phyloP scores from a whole-genome alignment of 2,113 vertebrate species.

The Lutjanus erythropterus region DNA sequence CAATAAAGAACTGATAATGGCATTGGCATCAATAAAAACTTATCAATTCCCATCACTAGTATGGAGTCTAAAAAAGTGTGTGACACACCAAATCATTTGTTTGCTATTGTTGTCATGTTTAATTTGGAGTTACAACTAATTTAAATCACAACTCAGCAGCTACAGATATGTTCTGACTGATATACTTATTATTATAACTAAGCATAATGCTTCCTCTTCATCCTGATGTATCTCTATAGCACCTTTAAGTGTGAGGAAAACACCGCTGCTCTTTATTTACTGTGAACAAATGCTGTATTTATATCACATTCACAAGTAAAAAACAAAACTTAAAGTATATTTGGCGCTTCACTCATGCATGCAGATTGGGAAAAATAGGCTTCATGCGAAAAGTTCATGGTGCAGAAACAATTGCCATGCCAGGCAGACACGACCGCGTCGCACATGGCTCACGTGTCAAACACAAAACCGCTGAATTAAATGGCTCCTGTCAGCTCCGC shows the following conservation, averaged over 20 bases:
- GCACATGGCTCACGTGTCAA: slow-evolving; percentile 47
- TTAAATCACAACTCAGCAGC: not conserved
- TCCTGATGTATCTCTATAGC: not conserved
- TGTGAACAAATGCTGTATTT: slow-evolving; percentile 4
- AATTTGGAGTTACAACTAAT: not conserved
- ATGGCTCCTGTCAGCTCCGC: not conserved
- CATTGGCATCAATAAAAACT: too few relatives aligned
- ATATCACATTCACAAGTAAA: slow-evolving; percentile 14
- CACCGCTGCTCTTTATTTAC: not conserved
- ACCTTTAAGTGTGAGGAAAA: not conserved
- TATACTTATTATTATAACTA: not conserved
- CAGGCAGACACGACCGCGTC: slow-evolving; percentile 43
- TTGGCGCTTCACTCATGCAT: slow-evolving; percentile 23
- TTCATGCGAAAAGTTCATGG: slow-evolving; percentile 47
- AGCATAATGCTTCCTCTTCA: not conserved
- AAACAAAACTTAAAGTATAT: slow-evolving; percentile 11
- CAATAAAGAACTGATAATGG: too few relatives aligned
- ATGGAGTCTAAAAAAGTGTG: too few relatives aligned
- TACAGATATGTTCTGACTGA: not conserved
- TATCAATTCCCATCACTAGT: too few relatives aligned
- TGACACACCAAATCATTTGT: too few relatives aligned
- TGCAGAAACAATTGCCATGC: slow-evolving; percentile 61
- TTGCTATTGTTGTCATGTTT: not conserved
- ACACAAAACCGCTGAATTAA: slow-evolving; percentile 37
- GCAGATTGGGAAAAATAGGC: not conserved